Evolutionary conservation across 2,113 vertebrate genomes (phyloP).

Genomic region (Zosterops borbonicus): DNA sequence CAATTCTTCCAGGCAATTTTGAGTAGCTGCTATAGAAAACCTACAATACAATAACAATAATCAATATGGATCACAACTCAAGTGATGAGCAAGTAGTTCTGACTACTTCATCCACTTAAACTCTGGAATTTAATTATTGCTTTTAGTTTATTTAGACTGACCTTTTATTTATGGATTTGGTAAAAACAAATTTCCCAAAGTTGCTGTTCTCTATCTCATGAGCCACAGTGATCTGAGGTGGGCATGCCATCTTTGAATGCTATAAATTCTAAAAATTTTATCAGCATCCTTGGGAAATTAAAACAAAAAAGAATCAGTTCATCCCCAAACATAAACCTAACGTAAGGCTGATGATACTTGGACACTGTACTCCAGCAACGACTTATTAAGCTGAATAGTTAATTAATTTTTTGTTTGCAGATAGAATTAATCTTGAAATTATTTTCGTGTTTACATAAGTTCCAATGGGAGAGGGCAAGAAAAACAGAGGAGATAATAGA

Average conservation of each 20-base stretch:
- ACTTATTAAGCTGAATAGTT: background rate
- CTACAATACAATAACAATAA: constrained; percentile 61
- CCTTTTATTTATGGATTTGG: background rate
- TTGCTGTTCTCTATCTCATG: background rate
- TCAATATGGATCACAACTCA: constrained; percentile 36
- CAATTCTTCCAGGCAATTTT: constrained; percentile 53
- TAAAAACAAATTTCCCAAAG: background rate
- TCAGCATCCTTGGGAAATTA: background rate
- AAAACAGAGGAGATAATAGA: background rate
- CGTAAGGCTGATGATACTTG: background rate
- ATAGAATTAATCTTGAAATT: background rate
- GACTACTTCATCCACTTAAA: constrained; percentile 35
- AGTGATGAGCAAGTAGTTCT: constrained; percentile 51
- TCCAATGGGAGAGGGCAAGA: background rate
- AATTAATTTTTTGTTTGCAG: background rate
- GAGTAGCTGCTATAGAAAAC: constrained; percentile 59
- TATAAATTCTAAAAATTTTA: background rate
- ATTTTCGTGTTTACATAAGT: background rate
- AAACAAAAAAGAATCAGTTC: background rate
- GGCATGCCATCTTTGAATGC: background rate
- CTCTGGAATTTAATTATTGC: background rate
- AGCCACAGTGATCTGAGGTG: background rate
- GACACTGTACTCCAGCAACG: background rate
- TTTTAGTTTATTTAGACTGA: background rate
- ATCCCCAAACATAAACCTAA: background rate